Percentiles rank a stretch among this genome's conserved stretches.
Conservation (phyloP, 2,888 invertebrate species). For the Idaea biselata region DNA sequence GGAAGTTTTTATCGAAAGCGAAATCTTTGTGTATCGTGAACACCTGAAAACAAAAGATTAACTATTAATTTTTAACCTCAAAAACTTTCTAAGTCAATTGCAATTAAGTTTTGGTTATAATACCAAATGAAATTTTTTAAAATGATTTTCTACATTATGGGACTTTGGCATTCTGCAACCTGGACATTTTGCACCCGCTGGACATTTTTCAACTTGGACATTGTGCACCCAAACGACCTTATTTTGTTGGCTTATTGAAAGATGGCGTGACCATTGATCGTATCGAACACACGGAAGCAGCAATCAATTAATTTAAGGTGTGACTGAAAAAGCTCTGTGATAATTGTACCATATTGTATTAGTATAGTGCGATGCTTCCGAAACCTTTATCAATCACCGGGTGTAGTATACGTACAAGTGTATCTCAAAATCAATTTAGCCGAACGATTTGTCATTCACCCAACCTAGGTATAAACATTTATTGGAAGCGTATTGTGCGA, state of each 20-base stretch:
- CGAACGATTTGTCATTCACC: conserved; percentile 19
- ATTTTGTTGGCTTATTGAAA: conserved; percentile 11
- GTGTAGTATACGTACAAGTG: conserved; percentile 9
- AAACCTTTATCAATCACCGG: conserved; percentile 34
- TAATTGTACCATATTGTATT: conserved; percentile 40
- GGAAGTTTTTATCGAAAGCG: conserved; percentile 55
- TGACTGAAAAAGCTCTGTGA: conserved; percentile 33
- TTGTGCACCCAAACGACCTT: not conserved
- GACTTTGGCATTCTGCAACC: too few relatives aligned
- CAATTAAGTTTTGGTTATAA: too few relatives aligned
- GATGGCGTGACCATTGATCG: conserved; percentile 18
- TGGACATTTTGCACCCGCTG: not conserved
- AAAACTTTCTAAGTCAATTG: too few relatives aligned
- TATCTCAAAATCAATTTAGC: conserved; percentile 17
- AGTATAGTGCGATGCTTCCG: conserved; percentile 39
- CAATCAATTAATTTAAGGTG: conserved; percentile 55
- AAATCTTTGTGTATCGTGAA: conserved; percentile 64
- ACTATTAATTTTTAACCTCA: too few relatives aligned
- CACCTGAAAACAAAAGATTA: conserved; percentile 50
- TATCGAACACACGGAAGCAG: conserved; percentile 20
- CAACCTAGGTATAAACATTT: not conserved
- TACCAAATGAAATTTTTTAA: too few relatives aligned
- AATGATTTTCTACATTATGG: too few relatives aligned
- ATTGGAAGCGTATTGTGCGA: not conserved
- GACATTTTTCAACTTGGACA: not conserved